These are phyloP conservation scores for Myoxocephalus aenaeus DNA, from an alignment of 2,797 vertebrate species.

Conservation along the genomic window DNA sequence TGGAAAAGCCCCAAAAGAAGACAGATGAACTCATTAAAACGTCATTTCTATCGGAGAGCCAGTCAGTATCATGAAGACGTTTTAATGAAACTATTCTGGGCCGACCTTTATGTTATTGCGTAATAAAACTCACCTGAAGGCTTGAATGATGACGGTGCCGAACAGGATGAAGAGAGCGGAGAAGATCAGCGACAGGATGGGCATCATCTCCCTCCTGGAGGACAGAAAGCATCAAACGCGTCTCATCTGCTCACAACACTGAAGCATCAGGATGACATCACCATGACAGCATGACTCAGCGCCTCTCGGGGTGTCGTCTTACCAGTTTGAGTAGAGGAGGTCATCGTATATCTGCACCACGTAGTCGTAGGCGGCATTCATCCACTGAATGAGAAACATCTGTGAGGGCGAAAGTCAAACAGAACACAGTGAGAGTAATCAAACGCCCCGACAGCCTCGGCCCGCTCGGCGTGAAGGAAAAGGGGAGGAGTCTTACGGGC, in stretches of 20 bases:
- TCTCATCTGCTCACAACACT: too few relatives aligned
- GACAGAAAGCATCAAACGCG: slow-evolving; percentile 4
- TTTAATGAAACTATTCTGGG: not conserved
- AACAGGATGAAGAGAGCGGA: slow-evolving; percentile 97
- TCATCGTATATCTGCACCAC: slow-evolving; percentile 89
- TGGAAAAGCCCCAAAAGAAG: slow-evolving; percentile 61
- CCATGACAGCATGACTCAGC: slow-evolving; percentile 31
- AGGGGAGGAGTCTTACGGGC: slow-evolving; percentile 83
- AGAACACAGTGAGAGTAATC: slow-evolving; percentile 6
- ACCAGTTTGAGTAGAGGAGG: slow-evolving; percentile 95
- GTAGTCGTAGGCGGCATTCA: slow-evolving; percentile 87
- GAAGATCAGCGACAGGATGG: slow-evolving; percentile 94
- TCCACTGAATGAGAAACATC: slow-evolving; percentile 93
- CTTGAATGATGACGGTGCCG: slow-evolving; percentile 94
- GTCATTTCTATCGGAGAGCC: too few relatives aligned
- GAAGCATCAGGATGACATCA: not conserved
- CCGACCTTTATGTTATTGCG: not conserved
- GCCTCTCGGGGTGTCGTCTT: slow-evolving; percentile 43
- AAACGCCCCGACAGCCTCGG: not conserved
- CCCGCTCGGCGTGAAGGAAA: not conserved
- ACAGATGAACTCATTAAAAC: not conserved
- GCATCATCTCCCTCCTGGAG: slow-evolving; percentile 96
- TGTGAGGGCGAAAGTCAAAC: slow-evolving; percentile 53
- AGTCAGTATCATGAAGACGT: not conserved
- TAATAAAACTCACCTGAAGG: slow-evolving; percentile 89